Evolutionary conservation across 2,113 vertebrate genomes (phyloP).

Genomic region (Trochalopteron elliotii): DNA sequence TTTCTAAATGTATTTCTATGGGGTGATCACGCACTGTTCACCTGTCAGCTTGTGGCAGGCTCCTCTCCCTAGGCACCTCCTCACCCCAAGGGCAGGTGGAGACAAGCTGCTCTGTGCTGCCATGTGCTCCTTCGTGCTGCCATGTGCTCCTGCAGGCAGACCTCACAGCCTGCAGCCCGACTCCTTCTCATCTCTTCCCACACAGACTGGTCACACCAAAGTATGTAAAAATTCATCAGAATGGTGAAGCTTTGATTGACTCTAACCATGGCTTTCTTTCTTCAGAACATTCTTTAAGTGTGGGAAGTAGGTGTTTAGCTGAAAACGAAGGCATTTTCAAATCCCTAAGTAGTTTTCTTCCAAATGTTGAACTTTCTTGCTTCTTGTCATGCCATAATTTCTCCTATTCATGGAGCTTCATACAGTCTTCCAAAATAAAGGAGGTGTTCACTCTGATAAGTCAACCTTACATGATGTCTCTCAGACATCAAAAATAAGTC

Average conservation of each 20-base stretch:
- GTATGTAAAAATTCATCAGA: background rate
- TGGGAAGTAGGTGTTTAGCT: background rate
- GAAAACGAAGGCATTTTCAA: background rate
- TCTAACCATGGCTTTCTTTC: background rate
- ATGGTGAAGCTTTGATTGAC: background rate
- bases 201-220: background rate
- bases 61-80: background rate
- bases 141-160: background rate
- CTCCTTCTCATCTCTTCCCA: background rate
- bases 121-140: background rate
- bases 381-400: background rate
- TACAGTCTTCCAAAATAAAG: background rate
- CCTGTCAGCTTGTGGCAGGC: background rate
- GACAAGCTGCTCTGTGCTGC: background rate
- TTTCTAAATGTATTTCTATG: background rate
- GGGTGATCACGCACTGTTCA: background rate
- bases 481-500: background rate
- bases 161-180: background rate
- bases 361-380: background rate
- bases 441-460: background rate
- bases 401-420: background rate
- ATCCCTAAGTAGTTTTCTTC: background rate
- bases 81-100: background rate
- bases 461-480: background rate
- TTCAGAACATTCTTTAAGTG: background rate